Base-by-base conservation (phyloP, 2,113 vertebrate genomes). In the Phaetusa simplex region DNA sequence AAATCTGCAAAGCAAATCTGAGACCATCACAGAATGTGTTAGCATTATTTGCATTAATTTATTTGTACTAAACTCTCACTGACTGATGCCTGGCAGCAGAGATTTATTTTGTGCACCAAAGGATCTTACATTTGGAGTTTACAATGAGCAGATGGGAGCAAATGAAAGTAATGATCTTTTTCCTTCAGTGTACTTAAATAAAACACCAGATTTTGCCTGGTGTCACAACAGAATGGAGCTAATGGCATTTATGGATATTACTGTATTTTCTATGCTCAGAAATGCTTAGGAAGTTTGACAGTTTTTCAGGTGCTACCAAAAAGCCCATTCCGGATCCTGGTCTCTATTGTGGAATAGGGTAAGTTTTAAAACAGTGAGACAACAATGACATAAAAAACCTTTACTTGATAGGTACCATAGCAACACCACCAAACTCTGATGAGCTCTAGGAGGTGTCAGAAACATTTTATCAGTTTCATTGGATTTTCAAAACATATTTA, bases 81-180 rank as follows among this genome's bases (percentile, higher is more conserved):
- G 67, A 71, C 64, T 92, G 71, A 78, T 83, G 64, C 34, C 55
- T 93, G 47, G 56, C 23, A 88, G 86, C 74, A 94, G 53, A 88
- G 79, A 92, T 93, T 92, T 93, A 88, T 92, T 93, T 83, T 95
- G 77, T 52, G 42, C 76, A 93, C 50, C 50, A 81, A 90, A 80
- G 30, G 43, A 76, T 88, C 73, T 92, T 95, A 49, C 76, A 83
- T 88, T 94, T 95, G 72, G 79, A 88, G 77, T 66, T 73, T 62
- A 86, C 55, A 74, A 49, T 61, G 65, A 95, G 52, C 90, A 96
- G 88, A 97, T 95, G 80, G 85, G 26, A 82, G 11, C 0, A 1
- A 71, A 80, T 22, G 42, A 81, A 27, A 82, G 38, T n/a, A 94
- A 88, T 82, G 79, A 88, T 71, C 36, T 88, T 94, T 86, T 86